These are phyloP conservation scores for Enhydra lutris DNA, from an alignment of 2,113 vertebrate species.

Conservation along the genomic window DNA sequence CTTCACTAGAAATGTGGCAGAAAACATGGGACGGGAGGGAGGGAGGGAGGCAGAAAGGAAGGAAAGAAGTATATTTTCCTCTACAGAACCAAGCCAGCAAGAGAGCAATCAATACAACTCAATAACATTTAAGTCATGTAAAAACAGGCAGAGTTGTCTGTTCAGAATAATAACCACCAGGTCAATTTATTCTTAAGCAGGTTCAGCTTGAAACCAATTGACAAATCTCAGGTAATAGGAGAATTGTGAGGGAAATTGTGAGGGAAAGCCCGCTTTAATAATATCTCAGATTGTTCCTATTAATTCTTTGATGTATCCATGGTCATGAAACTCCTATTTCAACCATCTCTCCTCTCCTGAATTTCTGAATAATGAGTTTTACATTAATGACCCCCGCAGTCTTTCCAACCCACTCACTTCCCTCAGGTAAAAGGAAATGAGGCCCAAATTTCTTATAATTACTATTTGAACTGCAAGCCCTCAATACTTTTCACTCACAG, in stretches of 20 bases:
- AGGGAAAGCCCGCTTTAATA: background rate
- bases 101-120: constrained; percentile 52
- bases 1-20: background rate
- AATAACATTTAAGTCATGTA: constrained; percentile 26
- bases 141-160: background rate
- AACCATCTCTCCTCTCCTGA: background rate
- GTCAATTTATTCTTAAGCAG: constrained; percentile 8
- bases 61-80: background rate
- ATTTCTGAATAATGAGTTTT: background rate
- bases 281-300: background rate
- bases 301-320: background rate
- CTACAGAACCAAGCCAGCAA: background rate
- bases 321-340: background rate
- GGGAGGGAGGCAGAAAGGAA: background rate
- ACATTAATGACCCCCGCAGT: background rate
- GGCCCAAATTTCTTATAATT: background rate
- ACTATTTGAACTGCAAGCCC: background rate
- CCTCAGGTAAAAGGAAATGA: background rate
- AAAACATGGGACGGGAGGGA: background rate
- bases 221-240: background rate
- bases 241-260: background rate
- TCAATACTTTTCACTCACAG: background rate
- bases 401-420: background rate
- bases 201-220: constrained; percentile 24
- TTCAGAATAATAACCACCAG: background rate